Percentiles rank a stretch among this genome's conserved stretches.
phyloP scores from a whole-genome alignment of 2,888 invertebrate genomes.

The Mylabris sibirica region DNA sequence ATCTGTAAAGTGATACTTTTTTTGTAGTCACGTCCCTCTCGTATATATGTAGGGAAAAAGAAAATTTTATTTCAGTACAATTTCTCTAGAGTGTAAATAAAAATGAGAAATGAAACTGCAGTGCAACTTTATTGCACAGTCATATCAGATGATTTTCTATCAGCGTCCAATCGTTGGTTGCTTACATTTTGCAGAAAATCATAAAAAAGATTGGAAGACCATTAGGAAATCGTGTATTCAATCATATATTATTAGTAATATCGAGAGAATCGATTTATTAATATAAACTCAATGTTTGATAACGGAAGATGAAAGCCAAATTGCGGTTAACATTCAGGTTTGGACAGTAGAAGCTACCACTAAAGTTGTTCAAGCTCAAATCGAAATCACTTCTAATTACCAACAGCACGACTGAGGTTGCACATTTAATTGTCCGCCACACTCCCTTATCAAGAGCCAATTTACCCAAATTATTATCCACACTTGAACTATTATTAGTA shows the following conservation, averaged over 20 bases:
- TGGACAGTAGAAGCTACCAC: slow-evolving; percentile 16
- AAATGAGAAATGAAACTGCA: slow-evolving; percentile 17
- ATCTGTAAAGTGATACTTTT: slow-evolving; percentile 19
- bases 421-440: slow-evolving; percentile 31
- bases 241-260: background rate
- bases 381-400: slow-evolving; percentile 35
- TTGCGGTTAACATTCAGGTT: background rate
- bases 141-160: background rate
- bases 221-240: background rate
- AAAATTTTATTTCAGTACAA: slow-evolving; percentile 40
- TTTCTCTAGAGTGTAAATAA: slow-evolving; percentile 39
- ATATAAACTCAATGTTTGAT: background rate
- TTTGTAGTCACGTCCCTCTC: slow-evolving; percentile 30
- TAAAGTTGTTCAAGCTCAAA: slow-evolving; percentile 28
- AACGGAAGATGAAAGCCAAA: background rate
- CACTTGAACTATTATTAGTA: slow-evolving; percentile 2
- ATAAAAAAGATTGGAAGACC: background rate
- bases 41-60: slow-evolving; percentile 32
- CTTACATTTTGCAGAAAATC: background rate
- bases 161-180: background rate
- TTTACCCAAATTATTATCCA: slow-evolving; percentile 16
- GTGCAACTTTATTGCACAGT: background rate
- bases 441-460: slow-evolving; percentile 26
- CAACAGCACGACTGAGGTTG: slow-evolving; percentile 27
- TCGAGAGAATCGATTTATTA: background rate